Percentiles rank a stretch among this genome's conserved stretches.
Evolutionary conservation across 2,888 invertebrate genomes (phyloP).

Genomic region (Meandrusa payeni): DNA sequence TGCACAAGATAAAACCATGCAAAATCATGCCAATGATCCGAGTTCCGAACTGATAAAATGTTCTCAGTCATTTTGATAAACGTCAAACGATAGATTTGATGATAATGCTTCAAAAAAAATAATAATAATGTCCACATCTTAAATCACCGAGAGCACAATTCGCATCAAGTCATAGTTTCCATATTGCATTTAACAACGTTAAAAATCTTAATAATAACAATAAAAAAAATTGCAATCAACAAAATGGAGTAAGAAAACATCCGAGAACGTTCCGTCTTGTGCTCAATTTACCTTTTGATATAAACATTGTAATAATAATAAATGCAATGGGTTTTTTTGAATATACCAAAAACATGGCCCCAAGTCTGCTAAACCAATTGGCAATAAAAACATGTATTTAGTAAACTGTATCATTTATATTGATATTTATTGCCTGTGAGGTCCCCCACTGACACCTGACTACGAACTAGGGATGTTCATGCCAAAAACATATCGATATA

Average conservation of each 20-base stretch:
- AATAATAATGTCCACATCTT: constrained; percentile 25
- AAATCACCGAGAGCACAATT: constrained; percentile 39
- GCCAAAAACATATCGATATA: no score
- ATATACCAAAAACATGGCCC: no score
- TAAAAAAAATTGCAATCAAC: constrained; percentile 65
- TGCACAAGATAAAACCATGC: constrained; percentile 70
- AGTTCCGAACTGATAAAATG: constrained; percentile 13
- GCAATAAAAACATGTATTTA: no score
- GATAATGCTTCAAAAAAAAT: no score
- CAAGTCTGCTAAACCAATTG: no score
- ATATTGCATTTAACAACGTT: constrained; percentile 74
- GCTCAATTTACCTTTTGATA: constrained; percentile 47
- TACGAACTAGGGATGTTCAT: no score
- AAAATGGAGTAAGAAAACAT: constrained; percentile 74
- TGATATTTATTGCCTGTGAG: no score
- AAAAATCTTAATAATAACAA: constrained; percentile 79
- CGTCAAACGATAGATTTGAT: no score
- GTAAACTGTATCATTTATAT: no score
- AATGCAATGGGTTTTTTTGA: constrained; percentile 74
- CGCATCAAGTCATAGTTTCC: constrained; percentile 43
- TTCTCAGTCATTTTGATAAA: constrained; percentile 11
- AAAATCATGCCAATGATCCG: constrained; percentile 57
- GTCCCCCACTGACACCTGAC: no score
- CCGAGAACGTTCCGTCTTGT: constrained; percentile 70
- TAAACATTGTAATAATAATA: constrained; percentile 60